Conservation (phyloP, 2,888 invertebrate genomes). For the Chaetogeoica ovagalla region DNA sequence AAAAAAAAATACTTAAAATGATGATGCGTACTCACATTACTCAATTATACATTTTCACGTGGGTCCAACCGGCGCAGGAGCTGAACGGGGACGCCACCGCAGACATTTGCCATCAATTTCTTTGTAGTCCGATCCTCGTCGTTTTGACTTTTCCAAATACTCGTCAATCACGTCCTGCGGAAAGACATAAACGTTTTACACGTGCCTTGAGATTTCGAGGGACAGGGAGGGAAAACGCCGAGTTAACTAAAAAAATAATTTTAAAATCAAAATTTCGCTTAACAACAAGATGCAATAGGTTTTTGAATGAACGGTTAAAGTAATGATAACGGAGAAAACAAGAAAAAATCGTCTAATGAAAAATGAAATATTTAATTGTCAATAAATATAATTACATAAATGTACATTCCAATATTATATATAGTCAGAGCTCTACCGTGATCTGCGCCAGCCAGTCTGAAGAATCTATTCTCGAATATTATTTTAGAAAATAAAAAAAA, state of each 20-base stretch:
- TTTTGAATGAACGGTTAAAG: neutral
- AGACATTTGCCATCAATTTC: conserved; percentile 85
- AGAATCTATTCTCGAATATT: too few relatives aligned
- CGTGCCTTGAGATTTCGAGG: neutral
- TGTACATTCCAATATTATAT: too few relatives aligned
- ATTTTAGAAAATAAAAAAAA: too few relatives aligned
- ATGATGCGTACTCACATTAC: conserved; percentile 13
- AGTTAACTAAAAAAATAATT: too few relatives aligned
- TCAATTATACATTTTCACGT: conserved; percentile 24
- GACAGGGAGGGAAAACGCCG: neutral
- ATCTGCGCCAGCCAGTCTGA: too few relatives aligned
- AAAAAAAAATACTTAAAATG: neutral
- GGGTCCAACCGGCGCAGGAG: conserved; percentile 53
- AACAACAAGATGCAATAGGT: neutral
- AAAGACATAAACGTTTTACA: neutral
- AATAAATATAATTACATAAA: too few relatives aligned
- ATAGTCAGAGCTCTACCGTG: too few relatives aligned
- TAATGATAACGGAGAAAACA: neutral
- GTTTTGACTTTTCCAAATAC: conserved; percentile 79
- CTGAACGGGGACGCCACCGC: conserved; percentile 68
- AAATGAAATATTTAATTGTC: too few relatives aligned
- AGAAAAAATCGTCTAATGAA: too few relatives aligned
- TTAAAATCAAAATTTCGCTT: neutral
- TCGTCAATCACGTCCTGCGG: conserved; percentile 88
- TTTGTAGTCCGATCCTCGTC: conserved; percentile 75